Evolutionary conservation across 2,888 invertebrate species (phyloP), one percentile per base, ranked within the genome.

Genomic region (Chrysolina haemoptera): DNA sequence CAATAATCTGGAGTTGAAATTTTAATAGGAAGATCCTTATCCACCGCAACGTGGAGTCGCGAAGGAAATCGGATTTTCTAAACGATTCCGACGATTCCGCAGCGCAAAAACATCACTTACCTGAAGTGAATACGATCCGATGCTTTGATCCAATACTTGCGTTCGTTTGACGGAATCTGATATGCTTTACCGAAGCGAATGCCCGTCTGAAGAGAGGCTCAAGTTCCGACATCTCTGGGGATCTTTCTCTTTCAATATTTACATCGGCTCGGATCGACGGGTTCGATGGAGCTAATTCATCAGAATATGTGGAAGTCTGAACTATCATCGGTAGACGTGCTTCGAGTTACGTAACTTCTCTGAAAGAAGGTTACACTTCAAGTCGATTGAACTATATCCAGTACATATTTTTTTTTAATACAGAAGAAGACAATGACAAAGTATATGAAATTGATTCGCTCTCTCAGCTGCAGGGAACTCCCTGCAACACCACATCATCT

Each of bases 21-120:
- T 72, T 72, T 72, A 72, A 72, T 72, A 72, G 72, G 63, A 72
- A 72, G 72, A 72, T 68, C 63, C 63, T 72, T 72, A 72, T 72
- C 72, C 68, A 63, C 50, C 72, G 62, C 68, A 50, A 62, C 43
- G 43, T 62, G 53, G 50, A 67, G 27, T 59, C 70, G 64, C 43
- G 40, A 63, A 62, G 72, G 68, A 72, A 72, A 72, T 72, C 72
- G 68, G 68, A 72, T 68, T 63, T 65, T 68, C 63, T 63, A 62
- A 50, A 41, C 63, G 68, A 62, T 67, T 62, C 71, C 68, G 62
- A 53, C 53, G 53, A 53, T 53, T 22, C 20, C 62, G 43, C 48
- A 35, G 50, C 20, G 40, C 40, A 63, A 72, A 72, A 68, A 72
- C 72, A 68, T 72, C 68, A 62, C 68, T 72, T 72, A 68, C 72